Percentiles rank a stretch among this genome's conserved stretches.
Conservation (phyloP, 2,888 invertebrate species). For the Acholoe squamosa region DNA sequence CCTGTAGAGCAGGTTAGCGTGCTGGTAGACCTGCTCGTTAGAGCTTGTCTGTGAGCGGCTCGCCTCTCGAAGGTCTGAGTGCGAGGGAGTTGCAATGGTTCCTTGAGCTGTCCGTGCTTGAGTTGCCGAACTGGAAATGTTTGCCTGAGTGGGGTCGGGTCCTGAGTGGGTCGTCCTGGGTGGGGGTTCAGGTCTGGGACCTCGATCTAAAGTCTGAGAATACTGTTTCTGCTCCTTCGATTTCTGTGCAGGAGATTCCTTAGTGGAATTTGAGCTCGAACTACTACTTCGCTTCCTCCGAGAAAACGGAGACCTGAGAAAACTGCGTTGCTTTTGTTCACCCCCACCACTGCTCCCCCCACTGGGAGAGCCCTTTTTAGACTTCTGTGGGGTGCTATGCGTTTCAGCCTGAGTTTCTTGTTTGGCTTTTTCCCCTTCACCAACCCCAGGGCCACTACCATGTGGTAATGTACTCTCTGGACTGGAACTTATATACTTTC, state of each 20-base stretch:
- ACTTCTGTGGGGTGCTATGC: not conserved
- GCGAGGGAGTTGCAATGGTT: not conserved
- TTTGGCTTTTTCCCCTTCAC: not conserved
- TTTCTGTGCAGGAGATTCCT: constrained; percentile 41
- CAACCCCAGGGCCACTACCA: not conserved
- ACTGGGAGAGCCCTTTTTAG: not conserved
- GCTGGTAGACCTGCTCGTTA: constrained; percentile 37
- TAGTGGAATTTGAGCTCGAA: constrained; percentile 15
- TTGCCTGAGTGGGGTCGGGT: constrained; percentile 3
- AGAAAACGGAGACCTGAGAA: constrained; percentile 57
- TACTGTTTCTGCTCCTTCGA: not conserved
- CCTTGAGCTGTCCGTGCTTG: not conserved
- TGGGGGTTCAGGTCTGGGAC: not conserved
- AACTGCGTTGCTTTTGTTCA: constrained; percentile 52
- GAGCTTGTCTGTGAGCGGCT: not conserved
- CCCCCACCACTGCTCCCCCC: not conserved
- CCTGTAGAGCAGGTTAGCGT: constrained; percentile 50
- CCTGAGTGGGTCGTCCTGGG: not conserved
- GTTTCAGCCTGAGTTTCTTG: not conserved
- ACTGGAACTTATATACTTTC: constrained; percentile 51
- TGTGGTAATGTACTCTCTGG: constrained; percentile 38
- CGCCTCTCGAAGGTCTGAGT: not conserved
- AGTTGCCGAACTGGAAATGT: not conserved
- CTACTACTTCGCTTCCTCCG: constrained; percentile 45
- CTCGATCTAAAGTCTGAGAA: not conserved